Evolutionary conservation across 2,113 vertebrate species (phyloP), one percentile per base, ranked within the genome.

Genomic region (Albula goreensis): DNA sequence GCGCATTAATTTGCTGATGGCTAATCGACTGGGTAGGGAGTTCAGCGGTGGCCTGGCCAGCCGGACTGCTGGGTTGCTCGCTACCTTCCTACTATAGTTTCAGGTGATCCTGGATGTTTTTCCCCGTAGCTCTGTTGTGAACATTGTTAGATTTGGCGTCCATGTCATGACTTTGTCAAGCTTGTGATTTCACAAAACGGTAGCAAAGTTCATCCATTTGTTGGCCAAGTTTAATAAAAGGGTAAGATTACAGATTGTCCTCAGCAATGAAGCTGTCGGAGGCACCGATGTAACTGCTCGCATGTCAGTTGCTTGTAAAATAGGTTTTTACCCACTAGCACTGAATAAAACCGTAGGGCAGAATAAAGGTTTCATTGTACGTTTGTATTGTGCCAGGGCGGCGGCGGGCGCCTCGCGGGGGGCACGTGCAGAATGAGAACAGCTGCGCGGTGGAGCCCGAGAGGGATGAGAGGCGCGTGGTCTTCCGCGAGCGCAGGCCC

Each of bases 401-500:
- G 85, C 96, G 94, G 82, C 91, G 74, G 89, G 81, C 83, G 17
- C 70, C 90, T 1, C 93, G 88, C 79, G 84, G 88, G 87, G 94
- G 95, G 66, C 90, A 90, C 77, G 89, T 89, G 82, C 89, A 90
- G 87, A 93, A 49, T 78, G 95, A 95, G 57, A 92, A 83, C 78
- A 87, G 91, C 86, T 91, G 91, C 12, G 70, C 89, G 3, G 88
- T 80, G 80, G 95, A 94, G 5, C 89, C 91, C 15, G 95, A 94
- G 3, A 93, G 93, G 92, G 84, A 85, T 13, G 92, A 92, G 48
- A 90, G 94, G 92, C 95, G 91, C 80, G 60, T 90, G 0, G 88
- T 88, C 50, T 94, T 94, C 83, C 91, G 90, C 57, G 93, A 96
- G 60, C 90, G 90, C 0, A 88, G 83, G 80, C 84, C 90, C 50